phyloP scores from a whole-genome alignment of 2,113 vertebrate species.

The Cyphomyrus plagiostoma region DNA sequence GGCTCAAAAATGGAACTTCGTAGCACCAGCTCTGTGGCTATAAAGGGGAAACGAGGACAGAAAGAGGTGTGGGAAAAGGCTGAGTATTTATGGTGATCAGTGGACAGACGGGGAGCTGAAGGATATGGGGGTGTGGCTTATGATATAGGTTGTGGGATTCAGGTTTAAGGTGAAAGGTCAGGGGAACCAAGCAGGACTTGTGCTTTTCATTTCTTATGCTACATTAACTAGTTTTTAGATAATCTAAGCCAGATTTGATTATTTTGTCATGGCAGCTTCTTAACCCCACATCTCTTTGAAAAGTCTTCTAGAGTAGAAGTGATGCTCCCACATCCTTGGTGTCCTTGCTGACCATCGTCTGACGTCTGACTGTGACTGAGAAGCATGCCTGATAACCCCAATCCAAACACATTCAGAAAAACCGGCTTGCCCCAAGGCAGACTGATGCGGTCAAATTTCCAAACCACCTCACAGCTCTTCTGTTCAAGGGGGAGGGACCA shows the following conservation, averaged over 20 bases:
- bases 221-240: neutral
- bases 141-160: neutral
- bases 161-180: neutral
- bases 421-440: neutral
- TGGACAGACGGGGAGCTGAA: neutral
- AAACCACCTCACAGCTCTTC: slow-evolving; percentile 6
- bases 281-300: neutral
- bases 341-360: neutral
- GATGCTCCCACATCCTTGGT: neutral
- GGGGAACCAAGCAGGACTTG: neutral
- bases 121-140: neutral
- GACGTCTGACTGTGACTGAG: neutral
- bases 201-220: neutral
- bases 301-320: neutral
- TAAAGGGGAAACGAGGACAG: neutral
- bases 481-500: neutral
- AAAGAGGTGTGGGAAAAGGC: neutral
- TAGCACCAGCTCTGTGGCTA: neutral
- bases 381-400: neutral
- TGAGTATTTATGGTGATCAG: neutral
- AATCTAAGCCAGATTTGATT: neutral
- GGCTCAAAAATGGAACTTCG: neutral
- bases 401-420: neutral
- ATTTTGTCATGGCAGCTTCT: neutral
- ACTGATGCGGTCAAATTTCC: neutral